Evolutionary conservation across 2,113 vertebrate genomes (phyloP).

Genomic region (Marmota flaviventris): DNA sequence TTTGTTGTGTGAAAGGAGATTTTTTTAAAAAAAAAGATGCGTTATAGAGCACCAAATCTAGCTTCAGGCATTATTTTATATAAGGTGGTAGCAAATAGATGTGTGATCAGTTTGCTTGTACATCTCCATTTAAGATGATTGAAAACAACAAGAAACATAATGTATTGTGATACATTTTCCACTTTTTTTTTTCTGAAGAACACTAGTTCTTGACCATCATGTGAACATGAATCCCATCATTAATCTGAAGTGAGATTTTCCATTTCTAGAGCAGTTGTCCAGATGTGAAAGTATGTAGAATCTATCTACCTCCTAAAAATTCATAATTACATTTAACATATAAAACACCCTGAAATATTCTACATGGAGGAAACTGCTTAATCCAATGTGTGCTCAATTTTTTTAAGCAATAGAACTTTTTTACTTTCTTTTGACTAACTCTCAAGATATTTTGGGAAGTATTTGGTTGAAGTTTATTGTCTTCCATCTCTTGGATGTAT

Average conservation of each 20-base stretch:
- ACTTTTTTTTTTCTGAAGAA: not conserved
- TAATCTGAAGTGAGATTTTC: constrained; percentile 33
- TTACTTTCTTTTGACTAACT: not conserved
- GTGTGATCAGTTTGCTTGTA: not conserved
- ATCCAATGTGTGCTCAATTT: constrained; percentile 6
- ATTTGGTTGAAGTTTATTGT: not conserved
- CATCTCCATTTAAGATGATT: constrained; percentile 26
- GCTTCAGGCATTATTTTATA: not conserved
- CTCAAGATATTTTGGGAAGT: not conserved
- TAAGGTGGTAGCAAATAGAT: not conserved
- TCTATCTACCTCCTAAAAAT: constrained; percentile 13
- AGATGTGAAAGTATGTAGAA: constrained; percentile 47
- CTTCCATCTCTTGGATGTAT: not conserved
- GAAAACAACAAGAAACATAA: not conserved
- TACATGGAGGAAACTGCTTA: constrained; percentile 33
- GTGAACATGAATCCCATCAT: not conserved
- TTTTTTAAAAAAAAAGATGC: not conserved
- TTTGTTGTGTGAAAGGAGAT: constrained; percentile 12
- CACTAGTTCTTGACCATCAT: not conserved
- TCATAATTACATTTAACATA: constrained; percentile 55
- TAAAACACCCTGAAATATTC: not conserved
- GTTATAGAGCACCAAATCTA: not conserved
- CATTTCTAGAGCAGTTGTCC: not conserved
- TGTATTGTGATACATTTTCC: not conserved
- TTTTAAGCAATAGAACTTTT: not conserved